phyloP scores from a whole-genome alignment of 2,888 invertebrate genomes.

The Atrina japonica region DNA sequence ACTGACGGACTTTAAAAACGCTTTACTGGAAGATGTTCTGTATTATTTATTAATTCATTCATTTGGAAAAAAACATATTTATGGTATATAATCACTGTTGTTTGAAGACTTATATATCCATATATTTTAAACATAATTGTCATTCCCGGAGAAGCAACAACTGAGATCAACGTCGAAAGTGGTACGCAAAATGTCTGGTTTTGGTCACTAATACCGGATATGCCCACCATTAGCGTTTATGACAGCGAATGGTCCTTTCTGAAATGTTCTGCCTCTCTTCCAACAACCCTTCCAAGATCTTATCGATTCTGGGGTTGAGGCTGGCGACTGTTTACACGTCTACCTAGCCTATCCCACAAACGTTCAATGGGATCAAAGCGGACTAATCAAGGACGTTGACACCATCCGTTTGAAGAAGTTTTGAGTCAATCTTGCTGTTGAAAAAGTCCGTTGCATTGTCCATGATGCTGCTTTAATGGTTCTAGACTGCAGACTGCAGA shows the following conservation, averaged over 20 bases:
- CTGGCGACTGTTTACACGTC: conserved; percentile 2
- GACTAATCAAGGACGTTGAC: neutral
- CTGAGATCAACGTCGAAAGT: neutral
- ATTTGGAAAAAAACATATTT: neutral
- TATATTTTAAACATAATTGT: conserved; percentile 1
- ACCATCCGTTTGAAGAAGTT: neutral
- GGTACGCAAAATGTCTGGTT: neutral
- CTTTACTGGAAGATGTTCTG: neutral
- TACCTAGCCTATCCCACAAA: neutral
- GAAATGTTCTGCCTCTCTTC: too few species aligned
- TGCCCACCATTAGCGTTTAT: neutral
- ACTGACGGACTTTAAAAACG: conserved; percentile 1
- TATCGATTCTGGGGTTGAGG: neutral
- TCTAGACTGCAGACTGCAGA: too few species aligned
- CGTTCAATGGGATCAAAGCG: neutral
- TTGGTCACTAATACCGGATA: conserved; percentile 4
- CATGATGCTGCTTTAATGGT: neutral
- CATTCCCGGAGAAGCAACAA: neutral
- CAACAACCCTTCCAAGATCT: conserved; percentile 8
- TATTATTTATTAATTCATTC: neutral
- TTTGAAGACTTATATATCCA: neutral
- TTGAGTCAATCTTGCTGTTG: neutral
- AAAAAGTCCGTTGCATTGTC: conserved; percentile 2
- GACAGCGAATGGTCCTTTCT: neutral
- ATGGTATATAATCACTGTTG: neutral